Evolutionary conservation across 2,888 invertebrate genomes (phyloP).

Genomic region (Eretmocerus hayati): DNA sequence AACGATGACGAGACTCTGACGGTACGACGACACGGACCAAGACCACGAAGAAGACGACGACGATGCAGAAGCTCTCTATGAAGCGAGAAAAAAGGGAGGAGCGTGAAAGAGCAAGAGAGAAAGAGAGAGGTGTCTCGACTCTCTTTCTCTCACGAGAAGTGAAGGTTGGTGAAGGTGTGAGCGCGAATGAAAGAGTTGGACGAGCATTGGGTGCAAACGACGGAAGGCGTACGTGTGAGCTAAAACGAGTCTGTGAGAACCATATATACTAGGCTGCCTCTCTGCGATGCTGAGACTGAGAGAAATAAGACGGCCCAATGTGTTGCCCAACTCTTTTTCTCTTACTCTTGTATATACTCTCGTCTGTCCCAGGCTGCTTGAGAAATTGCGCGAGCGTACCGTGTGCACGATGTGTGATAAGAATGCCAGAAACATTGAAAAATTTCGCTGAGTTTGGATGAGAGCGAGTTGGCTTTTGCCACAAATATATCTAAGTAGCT

Average conservation of each 20-base stretch:
- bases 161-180: constrained; percentile 5
- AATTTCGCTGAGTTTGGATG: background rate
- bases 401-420: background rate
- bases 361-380: background rate
- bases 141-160: background rate
- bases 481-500: too few species aligned
- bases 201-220: constrained; percentile 18
- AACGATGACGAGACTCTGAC: constrained; percentile 23
- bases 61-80: constrained; percentile 21
- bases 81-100: constrained; percentile 19
- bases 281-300: too few species aligned
- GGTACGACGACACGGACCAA: too few species aligned
- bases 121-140: constrained; percentile 10
- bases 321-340: constrained; percentile 13
- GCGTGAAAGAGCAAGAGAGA: constrained; percentile 20
- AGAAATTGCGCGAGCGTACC: constrained; percentile 10
- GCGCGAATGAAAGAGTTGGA: constrained; percentile 19
- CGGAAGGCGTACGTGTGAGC: background rate
- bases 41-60: constrained; percentile 7
- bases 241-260: background rate
- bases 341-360: too few species aligned
- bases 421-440: too few species aligned
- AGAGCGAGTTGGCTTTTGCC: background rate
- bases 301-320: background rate
- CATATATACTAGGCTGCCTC: background rate